A percentile compares a stretch with the other conserved stretches of the same genome.
phyloP scores from a whole-genome alignment of 2,888 invertebrate genomes.

The Cheilosia impressa region DNA sequence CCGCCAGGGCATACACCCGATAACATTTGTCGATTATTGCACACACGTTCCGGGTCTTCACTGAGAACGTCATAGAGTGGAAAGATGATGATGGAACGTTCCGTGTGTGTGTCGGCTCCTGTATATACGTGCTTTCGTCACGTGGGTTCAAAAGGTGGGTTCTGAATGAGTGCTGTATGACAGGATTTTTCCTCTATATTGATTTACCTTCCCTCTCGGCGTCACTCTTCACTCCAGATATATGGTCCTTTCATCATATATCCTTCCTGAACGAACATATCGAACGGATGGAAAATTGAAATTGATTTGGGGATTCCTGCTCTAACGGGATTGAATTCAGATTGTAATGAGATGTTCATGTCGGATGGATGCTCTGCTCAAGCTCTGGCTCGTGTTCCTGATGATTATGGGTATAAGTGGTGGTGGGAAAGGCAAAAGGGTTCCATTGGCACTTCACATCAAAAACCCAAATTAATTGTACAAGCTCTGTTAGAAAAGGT shows the following conservation, averaged over 20 bases:
- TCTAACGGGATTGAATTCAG: slow-evolving; percentile 60
- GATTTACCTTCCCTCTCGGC: slow-evolving; percentile 20
- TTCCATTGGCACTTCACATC: slow-evolving; percentile 49
- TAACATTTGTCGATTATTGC: slow-evolving; percentile 64
- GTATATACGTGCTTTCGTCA: slow-evolving; percentile 54
- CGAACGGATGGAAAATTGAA: slow-evolving; percentile 46
- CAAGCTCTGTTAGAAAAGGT: background rate
- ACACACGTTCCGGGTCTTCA: slow-evolving; percentile 58
- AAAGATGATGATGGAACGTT: slow-evolving; percentile 49
- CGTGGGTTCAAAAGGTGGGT: slow-evolving; percentile 27
- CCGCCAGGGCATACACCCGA: slow-evolving; percentile 19
- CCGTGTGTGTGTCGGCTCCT: slow-evolving; percentile 5
- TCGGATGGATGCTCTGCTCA: slow-evolving; percentile 37
- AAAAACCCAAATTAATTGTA: slow-evolving; percentile 11
- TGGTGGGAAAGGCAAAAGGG: slow-evolving; percentile 19
- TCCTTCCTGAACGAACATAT: slow-evolving; percentile 1
- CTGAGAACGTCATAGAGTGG: slow-evolving; percentile 24
- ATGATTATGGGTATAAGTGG: slow-evolving; percentile 41
- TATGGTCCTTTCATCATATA: background rate
- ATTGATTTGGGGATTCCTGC: slow-evolving; percentile 60
- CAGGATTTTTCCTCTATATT: slow-evolving; percentile 67
- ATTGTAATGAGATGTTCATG: slow-evolving; percentile 72
- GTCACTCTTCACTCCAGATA: background rate
- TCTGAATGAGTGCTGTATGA: slow-evolving; percentile 59
- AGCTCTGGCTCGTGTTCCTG: slow-evolving; percentile 22